Conservation (phyloP, 2,797 vertebrate species). For the Chlorospingus flavigularis region DNA sequence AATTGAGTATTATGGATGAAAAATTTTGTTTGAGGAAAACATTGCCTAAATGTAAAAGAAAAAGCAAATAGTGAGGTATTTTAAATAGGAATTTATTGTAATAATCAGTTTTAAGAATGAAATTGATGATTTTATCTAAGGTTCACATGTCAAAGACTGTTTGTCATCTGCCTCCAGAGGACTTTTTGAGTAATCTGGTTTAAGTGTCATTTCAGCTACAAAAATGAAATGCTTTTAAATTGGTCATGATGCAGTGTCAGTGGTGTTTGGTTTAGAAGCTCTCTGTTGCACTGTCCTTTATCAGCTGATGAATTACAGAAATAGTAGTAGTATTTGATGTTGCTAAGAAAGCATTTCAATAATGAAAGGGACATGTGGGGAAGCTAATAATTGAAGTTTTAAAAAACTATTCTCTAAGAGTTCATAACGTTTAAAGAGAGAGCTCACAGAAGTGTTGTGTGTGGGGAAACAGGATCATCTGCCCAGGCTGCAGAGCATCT, state of each 20-base stretch:
- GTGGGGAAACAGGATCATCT: not conserved
- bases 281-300: not conserved
- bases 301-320: not conserved
- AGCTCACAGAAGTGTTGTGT: not conserved
- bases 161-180: not conserved
- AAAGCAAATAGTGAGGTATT: not conserved
- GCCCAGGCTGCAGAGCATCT: not conserved
- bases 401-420: not conserved
- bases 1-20: rapidly evolving
- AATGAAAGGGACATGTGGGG: not conserved
- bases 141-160: not conserved
- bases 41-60: not conserved
- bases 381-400: not conserved
- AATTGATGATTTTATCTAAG: not conserved
- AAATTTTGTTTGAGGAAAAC: not conserved
- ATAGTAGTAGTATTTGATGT: not conserved
- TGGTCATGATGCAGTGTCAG: not conserved
- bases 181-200: not conserved
- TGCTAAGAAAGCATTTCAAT: not conserved
- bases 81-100: not conserved
- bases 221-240: too few relatives aligned
- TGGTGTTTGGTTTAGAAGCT: not conserved
- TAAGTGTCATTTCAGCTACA: not conserved
- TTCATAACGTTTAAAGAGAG: not conserved
- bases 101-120: not conserved